Evolutionary conservation across 2,888 invertebrate species (phyloP), one percentile per base, ranked within the genome.

Genomic region (Dioctria linearis): DNA sequence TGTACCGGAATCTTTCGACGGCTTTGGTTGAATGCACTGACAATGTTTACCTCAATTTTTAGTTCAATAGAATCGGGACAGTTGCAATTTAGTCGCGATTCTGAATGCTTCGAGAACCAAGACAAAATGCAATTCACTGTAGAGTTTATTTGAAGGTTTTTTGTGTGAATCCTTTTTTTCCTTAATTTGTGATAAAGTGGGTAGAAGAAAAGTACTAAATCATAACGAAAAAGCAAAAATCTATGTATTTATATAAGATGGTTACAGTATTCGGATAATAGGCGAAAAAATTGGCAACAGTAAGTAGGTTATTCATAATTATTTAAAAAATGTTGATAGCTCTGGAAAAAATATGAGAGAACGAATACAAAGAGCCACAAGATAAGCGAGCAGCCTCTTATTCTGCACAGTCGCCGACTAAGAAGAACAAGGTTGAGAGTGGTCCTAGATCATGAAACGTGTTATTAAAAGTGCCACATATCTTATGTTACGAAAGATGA

Each of bases 71-170:
- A 40, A 40, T 25, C 8, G 54, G 8, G 25, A 63, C 39, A 78
- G 40, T 39, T 40, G 25, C 61, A 57, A 57, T 57, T 57, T 57
- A 57, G 25, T 57, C 57, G n/a, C 57, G 57, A 57, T 49, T 49
- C 49, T 57, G 57, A 57, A 57, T 11, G 57, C 57, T 57, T 57
- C 57, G 57, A 57, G 57, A 57, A 57, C 57, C n/a, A 57, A 57
- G 57, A 6, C 57, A 57, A 8, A 57, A 57, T 5, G 11, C 6
- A 11, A 57, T 57, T 8, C n/a, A 57, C n/a, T 57, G 11, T 57
- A 57, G 57, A 13, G 57, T 57, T 57, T 57, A 57, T 11, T 57
- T 57, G 6, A 11, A 11, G 57, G 57, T 57, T 57, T 5, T 57
- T 5, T 5, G 49, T 6, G n/a, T n/a, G n/a, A n/a, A n/a, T n/a